These are phyloP conservation scores for Ochropleura leucogaster DNA, from an alignment of 2,888 invertebrate genomes.

Conservation along the genomic window DNA sequence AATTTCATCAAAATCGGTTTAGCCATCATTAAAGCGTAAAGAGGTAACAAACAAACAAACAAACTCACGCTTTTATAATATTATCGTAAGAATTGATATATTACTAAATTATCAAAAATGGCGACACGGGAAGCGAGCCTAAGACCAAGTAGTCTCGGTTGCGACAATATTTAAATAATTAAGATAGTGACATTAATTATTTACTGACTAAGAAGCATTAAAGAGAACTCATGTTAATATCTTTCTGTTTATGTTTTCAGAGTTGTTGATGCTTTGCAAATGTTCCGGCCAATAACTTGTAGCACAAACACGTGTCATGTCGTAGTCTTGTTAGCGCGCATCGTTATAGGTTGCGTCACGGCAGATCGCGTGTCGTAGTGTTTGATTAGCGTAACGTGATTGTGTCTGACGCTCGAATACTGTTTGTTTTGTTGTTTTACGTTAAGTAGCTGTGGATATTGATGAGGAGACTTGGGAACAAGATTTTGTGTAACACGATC, in stretches of 20 bases:
- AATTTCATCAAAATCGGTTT: too few species aligned
- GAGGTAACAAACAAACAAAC: too few species aligned
- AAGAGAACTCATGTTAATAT: background rate
- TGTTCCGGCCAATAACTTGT: slow-evolving; percentile 18
- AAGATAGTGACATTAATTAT: background rate
- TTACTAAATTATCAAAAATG: background rate
- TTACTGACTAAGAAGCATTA: background rate
- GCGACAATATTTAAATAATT: background rate
- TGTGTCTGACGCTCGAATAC: slow-evolving; percentile 42
- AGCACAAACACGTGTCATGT: slow-evolving; percentile 64
- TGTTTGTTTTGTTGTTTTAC: slow-evolving; percentile 35
- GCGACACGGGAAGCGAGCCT: background rate
- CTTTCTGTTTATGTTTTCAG: background rate
- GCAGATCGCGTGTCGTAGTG: slow-evolving; percentile 72
- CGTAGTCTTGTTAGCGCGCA: slow-evolving; percentile 69
- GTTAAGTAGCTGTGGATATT: background rate
- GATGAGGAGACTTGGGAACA: background rate
- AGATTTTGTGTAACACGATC: background rate
- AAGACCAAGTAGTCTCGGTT: too few species aligned
- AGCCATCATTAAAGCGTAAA: too few species aligned
- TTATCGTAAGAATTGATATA: too few species aligned
- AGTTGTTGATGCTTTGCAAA: background rate
- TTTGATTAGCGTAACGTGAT: slow-evolving; percentile 70
- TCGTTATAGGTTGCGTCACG: slow-evolving; percentile 69
- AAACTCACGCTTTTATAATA: too few species aligned